Percentiles rank a stretch among this genome's conserved stretches.
Conservation (phyloP, 2,888 invertebrate species). For the Corythucha ciliata region DNA sequence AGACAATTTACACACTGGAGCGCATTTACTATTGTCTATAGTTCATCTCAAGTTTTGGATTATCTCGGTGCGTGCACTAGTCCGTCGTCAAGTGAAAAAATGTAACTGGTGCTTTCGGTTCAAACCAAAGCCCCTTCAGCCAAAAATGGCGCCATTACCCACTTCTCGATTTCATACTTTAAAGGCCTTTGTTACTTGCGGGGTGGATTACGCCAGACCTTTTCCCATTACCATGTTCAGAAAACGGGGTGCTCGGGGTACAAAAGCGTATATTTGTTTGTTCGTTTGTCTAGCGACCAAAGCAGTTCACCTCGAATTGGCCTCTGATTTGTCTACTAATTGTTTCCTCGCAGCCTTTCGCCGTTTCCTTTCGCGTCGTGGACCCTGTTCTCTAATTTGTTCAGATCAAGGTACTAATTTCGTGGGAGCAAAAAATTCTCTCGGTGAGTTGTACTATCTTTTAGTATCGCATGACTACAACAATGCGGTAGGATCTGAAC, state of each 20-base stretch:
- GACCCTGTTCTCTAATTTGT: slow-evolving; percentile 32
- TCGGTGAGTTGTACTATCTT: slow-evolving; percentile 14
- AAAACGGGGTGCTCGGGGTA: not conserved
- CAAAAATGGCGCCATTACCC: slow-evolving; percentile 22
- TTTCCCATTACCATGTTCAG: slow-evolving; percentile 16
- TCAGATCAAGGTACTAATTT: slow-evolving; percentile 39
- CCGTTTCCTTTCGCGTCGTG: slow-evolving; percentile 35
- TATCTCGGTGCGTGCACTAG: not conserved
- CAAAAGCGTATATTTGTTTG: slow-evolving; percentile 27
- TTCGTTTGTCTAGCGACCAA: too few species aligned
- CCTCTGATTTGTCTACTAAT: too few species aligned
- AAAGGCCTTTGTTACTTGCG: slow-evolving; percentile 10
- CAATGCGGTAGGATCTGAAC: not conserved
- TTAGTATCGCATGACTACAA: not conserved
- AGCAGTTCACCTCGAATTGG: too few species aligned
- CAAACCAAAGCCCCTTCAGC: slow-evolving; percentile 8
- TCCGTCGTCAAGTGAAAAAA: slow-evolving; percentile 3
- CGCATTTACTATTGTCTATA: not conserved
- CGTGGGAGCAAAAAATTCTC: slow-evolving; percentile 33
- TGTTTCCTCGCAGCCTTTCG: slow-evolving; percentile 35
- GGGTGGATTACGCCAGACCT: slow-evolving; percentile 34
- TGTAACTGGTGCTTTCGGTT: slow-evolving; percentile 5
- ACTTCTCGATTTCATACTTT: slow-evolving; percentile 1
- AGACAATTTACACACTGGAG: slow-evolving; percentile 8
- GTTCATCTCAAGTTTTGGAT: slow-evolving; percentile 3